Percentiles rank a stretch among this genome's conserved stretches.
Evolutionary conservation across 2,113 vertebrate genomes (phyloP).

Genomic region (Lepisosteus osseus): DNA sequence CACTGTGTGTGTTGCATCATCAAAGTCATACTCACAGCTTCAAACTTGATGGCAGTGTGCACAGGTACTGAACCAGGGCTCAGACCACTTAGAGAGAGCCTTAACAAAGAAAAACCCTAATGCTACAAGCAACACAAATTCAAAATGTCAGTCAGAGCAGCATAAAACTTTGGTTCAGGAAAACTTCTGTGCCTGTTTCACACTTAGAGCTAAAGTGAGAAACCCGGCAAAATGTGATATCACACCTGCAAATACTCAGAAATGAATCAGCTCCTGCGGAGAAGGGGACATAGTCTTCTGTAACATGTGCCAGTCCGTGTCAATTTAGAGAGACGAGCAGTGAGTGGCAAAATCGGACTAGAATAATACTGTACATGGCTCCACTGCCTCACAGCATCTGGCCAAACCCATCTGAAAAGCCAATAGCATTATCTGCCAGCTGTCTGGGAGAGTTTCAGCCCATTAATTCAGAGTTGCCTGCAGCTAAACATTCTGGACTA

Average conservation of each 20-base stretch:
- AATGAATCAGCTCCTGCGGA: neutral
- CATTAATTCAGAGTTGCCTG: neutral
- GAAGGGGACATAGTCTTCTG: neutral
- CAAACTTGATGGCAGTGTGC: conserved; percentile 6
- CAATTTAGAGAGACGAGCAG: neutral
- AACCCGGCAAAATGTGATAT: too few relatives aligned
- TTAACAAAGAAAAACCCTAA: too few relatives aligned
- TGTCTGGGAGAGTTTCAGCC: too few relatives aligned
- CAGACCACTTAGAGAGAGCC: too few relatives aligned
- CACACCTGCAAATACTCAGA: too few relatives aligned
- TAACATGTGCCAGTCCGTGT: neutral
- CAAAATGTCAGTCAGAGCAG: too few relatives aligned
- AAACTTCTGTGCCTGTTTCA: too few relatives aligned
- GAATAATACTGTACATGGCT: neutral
- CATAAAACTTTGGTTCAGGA: too few relatives aligned
- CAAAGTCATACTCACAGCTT: neutral
- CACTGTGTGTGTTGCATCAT: conserved; percentile 17
- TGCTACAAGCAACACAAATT: too few relatives aligned
- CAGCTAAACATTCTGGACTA: neutral
- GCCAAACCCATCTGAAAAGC: neutral
- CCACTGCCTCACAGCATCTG: neutral
- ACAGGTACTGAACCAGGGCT: too few relatives aligned
- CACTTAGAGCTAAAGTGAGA: too few relatives aligned
- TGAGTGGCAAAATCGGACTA: neutral
- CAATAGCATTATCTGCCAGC: neutral